These are phyloP conservation scores for Rhabditoides inermis DNA, from an alignment of 2,888 invertebrate genomes.

Conservation along the genomic window DNA sequence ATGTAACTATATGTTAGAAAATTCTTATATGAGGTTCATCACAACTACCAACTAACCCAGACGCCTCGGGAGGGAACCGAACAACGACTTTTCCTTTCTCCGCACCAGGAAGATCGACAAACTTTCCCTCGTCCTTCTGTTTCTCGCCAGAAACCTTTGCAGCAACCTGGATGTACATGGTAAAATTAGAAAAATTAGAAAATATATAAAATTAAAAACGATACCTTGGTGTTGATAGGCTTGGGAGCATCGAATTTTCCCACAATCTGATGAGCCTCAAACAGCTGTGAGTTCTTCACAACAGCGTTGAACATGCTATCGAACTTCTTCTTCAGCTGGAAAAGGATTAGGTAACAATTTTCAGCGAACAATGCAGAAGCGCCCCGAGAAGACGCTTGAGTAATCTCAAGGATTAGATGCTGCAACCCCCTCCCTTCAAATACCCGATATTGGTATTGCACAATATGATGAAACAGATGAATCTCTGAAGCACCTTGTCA, in stretches of 20 bases:
- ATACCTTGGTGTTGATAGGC: conserved; percentile 3
- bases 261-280: conserved; percentile 22
- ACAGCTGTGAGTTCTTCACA: conserved; percentile 19
- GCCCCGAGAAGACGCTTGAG: not conserved
- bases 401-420: too few relatives aligned
- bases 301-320: conserved; percentile 20
- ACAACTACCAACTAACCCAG: conserved; percentile 63
- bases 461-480: not conserved
- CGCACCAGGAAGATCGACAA: conserved; percentile 87
- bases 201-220: not conserved
- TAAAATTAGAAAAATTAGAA: not conserved
- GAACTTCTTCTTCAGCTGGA: conserved; percentile 26
- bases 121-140: conserved; percentile 82
- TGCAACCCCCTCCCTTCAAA: too few relatives aligned
- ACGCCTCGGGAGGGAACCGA: conserved; percentile 98
- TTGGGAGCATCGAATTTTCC: conserved; percentile 19
- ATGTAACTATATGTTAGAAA: not conserved
- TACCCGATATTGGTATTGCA: too few relatives aligned
- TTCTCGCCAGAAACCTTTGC: conserved; percentile 21
- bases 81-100: conserved; percentile 95
- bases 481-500: conserved; percentile 10
- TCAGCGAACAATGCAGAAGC: not conserved
- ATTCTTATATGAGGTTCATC: not conserved
- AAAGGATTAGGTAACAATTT: not conserved
- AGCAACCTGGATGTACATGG: not conserved